Base-by-base conservation (phyloP, 2,888 invertebrate species). In the Tuta absoluta region DNA sequence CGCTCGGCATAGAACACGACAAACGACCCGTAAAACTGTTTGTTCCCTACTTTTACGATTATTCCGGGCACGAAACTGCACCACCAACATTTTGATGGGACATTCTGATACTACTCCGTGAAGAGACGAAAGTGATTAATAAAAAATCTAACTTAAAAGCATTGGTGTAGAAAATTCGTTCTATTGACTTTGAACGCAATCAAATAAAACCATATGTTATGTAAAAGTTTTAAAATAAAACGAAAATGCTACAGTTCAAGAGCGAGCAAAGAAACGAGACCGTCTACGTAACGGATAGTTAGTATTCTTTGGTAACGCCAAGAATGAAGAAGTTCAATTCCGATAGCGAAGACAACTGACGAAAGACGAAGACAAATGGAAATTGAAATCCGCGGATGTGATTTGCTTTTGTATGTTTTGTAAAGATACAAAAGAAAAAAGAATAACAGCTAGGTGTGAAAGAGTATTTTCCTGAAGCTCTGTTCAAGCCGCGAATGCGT, bases 1-100 rank as follows among this genome's bases (percentile, higher is more conserved):
- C 51, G 41, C 23, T 23, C 60, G 21, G 24, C 41, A 21, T 45
- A 60, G 23, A 60, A 71, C 75, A 53, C 51, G 51, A 53, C 51
- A 49, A 73, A 82, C 75, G 76, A 75, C 79, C 78, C 82, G 78
- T 82, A 78, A 82, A 81, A 77, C 77, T 74, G 78, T 82, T 81
- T 82, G 77, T 78, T 78, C 75, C 74, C 73, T 71, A 73, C 71
- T 58, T 37, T 57, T 57, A 63, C 48, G 63, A 63, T 23, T 48
- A 57, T 63, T 61, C 38, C 33, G 17, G 2, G 33, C 33, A 49
- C 61, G 61, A 61, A 33, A 56, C 56, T 56, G 33, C 33, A 56
- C 33, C 28, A 33, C 56, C 33, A 49, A 45, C 12, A 45, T 48
- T 41, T 60, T 60, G 60, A 48, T 45, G 45, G 48, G 58, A 38